Conservation (phyloP, 2,113 vertebrate species). For the Lucifuga dentata region DNA sequence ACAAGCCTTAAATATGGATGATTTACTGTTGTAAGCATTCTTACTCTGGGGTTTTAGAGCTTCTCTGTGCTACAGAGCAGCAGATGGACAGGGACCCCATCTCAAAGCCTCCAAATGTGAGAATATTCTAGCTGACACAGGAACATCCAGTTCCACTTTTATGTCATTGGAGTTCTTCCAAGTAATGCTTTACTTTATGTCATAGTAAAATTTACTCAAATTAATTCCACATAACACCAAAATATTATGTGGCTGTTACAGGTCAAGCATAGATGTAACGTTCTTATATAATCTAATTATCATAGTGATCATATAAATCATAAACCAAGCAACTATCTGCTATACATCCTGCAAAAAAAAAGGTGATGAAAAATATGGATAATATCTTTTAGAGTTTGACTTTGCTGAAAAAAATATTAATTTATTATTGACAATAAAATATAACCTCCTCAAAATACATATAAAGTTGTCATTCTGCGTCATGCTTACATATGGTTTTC, state of each 20-base stretch:
- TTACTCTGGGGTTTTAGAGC: conserved; percentile 36
- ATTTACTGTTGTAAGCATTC: conserved; percentile 38
- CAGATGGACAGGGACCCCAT: conserved; percentile 7
- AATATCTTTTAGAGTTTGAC: too few species aligned
- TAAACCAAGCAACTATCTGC: too few species aligned
- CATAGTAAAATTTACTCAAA: conserved; percentile 58
- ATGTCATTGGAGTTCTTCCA: conserved; percentile 13
- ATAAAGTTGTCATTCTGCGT: not conserved
- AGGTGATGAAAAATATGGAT: too few species aligned
- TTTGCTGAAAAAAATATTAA: too few species aligned
- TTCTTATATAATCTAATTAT: conserved; percentile 1
- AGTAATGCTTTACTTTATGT: conserved; percentile 16
- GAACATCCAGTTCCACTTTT: conserved; percentile 39
- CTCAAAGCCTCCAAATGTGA: conserved; percentile 27
- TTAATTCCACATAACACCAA: conserved; percentile 41
- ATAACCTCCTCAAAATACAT: not conserved
- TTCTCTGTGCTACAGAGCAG: not conserved
- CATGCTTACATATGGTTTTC: too few species aligned
- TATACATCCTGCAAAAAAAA: too few species aligned
- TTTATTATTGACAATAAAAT: too few species aligned
- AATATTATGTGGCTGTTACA: conserved; percentile 45
- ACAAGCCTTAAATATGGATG: conserved; percentile 14
- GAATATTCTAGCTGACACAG: conserved; percentile 2
- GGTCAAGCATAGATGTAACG: conserved; percentile 45
- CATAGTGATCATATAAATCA: too few species aligned